phyloP scores from a whole-genome alignment of 2,113 vertebrate genomes.

The Microcebus lehilahytsara region DNA sequence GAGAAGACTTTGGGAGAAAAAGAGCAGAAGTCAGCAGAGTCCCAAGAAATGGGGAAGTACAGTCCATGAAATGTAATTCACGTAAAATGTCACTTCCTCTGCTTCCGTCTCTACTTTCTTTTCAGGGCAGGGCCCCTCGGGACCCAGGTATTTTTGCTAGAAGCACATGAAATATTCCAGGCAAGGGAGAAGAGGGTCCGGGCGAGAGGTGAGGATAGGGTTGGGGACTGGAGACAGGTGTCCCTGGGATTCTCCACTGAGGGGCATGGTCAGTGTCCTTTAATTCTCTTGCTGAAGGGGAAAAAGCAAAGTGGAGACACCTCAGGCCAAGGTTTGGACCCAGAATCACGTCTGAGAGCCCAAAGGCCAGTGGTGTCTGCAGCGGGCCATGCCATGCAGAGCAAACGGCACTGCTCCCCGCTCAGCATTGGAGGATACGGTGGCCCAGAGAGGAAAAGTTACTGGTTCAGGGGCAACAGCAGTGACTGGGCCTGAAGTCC shows the following conservation, averaged over 20 bases:
- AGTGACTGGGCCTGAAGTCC: background rate
- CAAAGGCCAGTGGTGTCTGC: background rate
- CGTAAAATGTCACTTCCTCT: background rate
- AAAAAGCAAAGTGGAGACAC: background rate
- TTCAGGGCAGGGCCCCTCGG: background rate
- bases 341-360: background rate
- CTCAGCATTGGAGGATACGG: background rate
- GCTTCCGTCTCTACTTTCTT: background rate
- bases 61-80: background rate
- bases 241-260: background rate
- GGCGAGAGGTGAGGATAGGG: background rate
- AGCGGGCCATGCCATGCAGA: background rate
- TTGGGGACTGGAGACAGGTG: background rate
- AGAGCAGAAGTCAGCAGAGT: constrained; percentile 20
- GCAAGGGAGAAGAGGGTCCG: background rate
- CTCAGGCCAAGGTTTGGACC: background rate
- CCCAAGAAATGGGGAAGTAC: background rate
- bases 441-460: background rate
- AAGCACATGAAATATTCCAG: background rate
- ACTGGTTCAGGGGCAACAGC: background rate
- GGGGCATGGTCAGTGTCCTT: background rate
- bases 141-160: background rate
- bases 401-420: background rate
- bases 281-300: background rate
- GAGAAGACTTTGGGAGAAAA: background rate